Percentiles rank a stretch among this genome's conserved stretches.
Conservation (phyloP, 2,113 vertebrate genomes). For the Siniperca chuatsi region DNA sequence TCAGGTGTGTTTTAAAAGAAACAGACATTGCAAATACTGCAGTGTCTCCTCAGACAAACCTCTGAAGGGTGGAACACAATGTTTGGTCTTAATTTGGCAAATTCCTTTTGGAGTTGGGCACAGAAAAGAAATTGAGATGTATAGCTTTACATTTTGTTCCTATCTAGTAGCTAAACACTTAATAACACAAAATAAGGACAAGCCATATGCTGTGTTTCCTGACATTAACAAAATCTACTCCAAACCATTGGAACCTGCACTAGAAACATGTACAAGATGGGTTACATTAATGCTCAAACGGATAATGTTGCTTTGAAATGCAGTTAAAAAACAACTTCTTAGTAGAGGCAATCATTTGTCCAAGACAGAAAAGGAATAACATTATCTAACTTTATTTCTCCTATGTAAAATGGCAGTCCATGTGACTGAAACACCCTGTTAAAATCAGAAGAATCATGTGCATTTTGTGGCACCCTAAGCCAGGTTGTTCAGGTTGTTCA, state of each 20-base stretch:
- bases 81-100: not conserved
- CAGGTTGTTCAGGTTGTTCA: too few species aligned
- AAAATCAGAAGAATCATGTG: too few species aligned
- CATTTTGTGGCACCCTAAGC: too few species aligned
- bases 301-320: not conserved
- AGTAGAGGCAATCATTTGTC: not conserved
- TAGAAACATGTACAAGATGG: too few species aligned
- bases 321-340: not conserved
- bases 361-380: not conserved
- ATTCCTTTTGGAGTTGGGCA: not conserved
- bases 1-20: too few species aligned
- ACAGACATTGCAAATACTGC: too few species aligned
- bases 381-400: not conserved
- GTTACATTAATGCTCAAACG: too few species aligned
- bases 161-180: not conserved
- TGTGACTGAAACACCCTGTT: too few species aligned
- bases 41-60: not conserved
- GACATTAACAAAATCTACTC: not conserved
- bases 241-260: too few species aligned
- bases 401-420: not conserved
- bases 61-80: not conserved
- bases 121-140: too few species aligned
- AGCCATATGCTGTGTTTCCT: not conserved
- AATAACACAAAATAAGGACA: not conserved
- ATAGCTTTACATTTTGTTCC: too few species aligned